Conservation (phyloP, 2,113 vertebrate genomes). For the Macaca nemestrina region DNA sequence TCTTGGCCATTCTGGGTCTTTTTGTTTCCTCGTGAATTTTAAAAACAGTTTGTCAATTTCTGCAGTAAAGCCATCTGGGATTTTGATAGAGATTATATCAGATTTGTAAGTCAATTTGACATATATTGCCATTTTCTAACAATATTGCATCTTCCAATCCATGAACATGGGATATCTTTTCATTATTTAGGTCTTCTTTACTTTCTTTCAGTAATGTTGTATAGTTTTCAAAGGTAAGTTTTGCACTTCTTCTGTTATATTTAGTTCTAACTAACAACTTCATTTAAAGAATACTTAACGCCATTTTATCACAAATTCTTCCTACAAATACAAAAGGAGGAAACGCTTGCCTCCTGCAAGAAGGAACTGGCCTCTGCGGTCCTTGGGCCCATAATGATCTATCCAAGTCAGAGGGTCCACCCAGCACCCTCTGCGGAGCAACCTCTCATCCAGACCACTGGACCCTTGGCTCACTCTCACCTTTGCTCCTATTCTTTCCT, state of each 20-base stretch:
- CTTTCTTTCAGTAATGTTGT: background rate
- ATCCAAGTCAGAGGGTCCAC: background rate
- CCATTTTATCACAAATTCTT: no score
- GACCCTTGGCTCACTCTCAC: background rate
- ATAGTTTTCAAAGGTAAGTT: background rate
- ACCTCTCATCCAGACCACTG: background rate
- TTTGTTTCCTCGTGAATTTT: background rate
- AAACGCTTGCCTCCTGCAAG: background rate
- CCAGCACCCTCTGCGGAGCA: background rate
- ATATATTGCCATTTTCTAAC: background rate
- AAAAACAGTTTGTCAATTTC: background rate
- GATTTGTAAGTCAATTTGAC: background rate
- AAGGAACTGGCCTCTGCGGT: background rate
- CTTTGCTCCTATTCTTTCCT: background rate
- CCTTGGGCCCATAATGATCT: background rate
- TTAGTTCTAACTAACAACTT: background rate
- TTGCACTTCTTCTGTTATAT: background rate
- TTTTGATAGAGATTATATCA: background rate
- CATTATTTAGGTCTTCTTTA: background rate
- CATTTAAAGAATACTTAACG: no score
- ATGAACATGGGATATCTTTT: background rate
- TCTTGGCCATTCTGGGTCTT: background rate
- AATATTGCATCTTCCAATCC: background rate
- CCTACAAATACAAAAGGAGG: no score
- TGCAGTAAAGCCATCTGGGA: background rate